These are phyloP conservation scores for Platichthys flesus DNA, from an alignment of 2,113 vertebrate genomes.

Conservation along the genomic window DNA sequence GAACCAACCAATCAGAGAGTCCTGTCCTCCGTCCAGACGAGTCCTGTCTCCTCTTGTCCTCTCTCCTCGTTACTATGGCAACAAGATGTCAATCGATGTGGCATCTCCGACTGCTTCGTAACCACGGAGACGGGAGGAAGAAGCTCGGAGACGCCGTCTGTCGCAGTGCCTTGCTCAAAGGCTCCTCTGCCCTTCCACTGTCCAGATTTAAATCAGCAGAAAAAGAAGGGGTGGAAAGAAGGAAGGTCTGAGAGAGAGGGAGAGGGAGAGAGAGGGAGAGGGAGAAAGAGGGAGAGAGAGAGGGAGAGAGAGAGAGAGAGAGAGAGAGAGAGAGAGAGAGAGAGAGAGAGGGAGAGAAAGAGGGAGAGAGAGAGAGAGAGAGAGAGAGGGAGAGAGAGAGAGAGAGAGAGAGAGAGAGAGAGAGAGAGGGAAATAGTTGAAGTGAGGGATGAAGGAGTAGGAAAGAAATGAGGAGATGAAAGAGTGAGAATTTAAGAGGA, in stretches of 20 bases:
- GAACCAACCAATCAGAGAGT: no score
- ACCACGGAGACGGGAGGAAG: slow-evolving; percentile 8
- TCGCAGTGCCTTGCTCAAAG: slow-evolving; percentile 45
- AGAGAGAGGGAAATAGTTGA: no score
- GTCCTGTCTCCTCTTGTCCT: slow-evolving; percentile 7
- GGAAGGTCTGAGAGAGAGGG: no score
- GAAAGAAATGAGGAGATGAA: not conserved
- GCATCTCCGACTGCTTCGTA: slow-evolving; percentile 61
- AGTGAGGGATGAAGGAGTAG: not conserved
- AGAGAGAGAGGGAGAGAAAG: no score
- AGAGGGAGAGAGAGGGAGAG: no score
- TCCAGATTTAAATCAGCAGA: not conserved
- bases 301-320: not conserved
- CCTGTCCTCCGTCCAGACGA: no score
- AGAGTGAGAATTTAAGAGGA: not conserved
- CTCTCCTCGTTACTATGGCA: slow-evolving; percentile 45
- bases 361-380: no score
- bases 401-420: not conserved
- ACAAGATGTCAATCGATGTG: slow-evolving; percentile 64
- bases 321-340: not conserved
- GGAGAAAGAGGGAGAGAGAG: no score
- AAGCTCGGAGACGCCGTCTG: slow-evolving; percentile 20
- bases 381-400: no score
- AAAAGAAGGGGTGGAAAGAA: not conserved
- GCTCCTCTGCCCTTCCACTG: slow-evolving; percentile 6